A percentile compares a stretch with the other conserved stretches of the same genome.
phyloP scores from a whole-genome alignment of 2,113 vertebrate species.

The Callaeas wilsoni region DNA sequence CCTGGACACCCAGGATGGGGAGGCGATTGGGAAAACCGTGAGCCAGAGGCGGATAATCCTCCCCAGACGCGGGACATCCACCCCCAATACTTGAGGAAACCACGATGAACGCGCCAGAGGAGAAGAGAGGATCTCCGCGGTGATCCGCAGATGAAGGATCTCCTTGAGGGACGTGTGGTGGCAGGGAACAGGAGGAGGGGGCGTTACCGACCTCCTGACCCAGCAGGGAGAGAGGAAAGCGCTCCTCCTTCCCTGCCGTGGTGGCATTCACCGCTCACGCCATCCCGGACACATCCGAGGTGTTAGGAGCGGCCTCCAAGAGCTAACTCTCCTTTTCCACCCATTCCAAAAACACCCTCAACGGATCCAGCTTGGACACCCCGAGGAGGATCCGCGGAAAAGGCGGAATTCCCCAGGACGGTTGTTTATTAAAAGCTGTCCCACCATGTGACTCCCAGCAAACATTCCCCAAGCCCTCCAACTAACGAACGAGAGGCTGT shows the following conservation, averaged over 20 bases:
- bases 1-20: background rate
- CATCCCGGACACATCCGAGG: background rate
- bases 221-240: background rate
- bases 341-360: background rate
- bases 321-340: background rate
- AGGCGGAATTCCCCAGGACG: background rate
- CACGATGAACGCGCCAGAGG: accelerated
- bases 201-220: background rate
- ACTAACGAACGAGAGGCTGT: background rate
- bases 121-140: background rate
- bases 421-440: background rate
- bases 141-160: background rate
- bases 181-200: background rate
- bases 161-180: background rate
- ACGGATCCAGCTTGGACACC: background rate
- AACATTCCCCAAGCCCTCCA: background rate
- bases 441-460: background rate
- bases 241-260: background rate
- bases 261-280: background rate
- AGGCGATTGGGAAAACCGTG: accelerated
- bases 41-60: background rate
- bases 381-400: background rate
- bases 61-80: accelerated
- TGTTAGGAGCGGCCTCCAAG: background rate
- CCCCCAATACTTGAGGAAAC: background rate